Evolutionary conservation across 2,113 vertebrate genomes (phyloP).

Genomic region (Heteronetta atricapilla): DNA sequence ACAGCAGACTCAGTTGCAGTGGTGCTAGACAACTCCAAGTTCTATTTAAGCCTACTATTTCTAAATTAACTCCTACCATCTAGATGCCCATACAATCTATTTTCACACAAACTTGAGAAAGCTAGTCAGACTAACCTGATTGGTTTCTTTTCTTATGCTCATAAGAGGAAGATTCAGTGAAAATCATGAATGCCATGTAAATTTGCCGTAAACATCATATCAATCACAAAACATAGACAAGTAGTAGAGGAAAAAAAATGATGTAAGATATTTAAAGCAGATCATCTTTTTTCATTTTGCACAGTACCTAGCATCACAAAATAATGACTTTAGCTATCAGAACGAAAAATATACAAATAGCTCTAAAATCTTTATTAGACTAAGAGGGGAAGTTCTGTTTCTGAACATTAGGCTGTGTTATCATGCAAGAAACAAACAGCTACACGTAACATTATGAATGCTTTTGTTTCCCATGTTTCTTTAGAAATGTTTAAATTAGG

Average conservation of each 20-base stretch:
- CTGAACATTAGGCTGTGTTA: not conserved
- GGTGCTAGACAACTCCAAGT: not conserved
- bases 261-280: not conserved
- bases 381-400: not conserved
- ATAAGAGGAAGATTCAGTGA: not conserved
- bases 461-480: not conserved
- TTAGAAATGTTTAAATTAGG: not conserved
- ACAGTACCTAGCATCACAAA: not conserved
- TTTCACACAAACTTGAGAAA: not conserved
- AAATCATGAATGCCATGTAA: not conserved
- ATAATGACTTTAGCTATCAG: not conserved
- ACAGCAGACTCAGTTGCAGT: rapidly evolving
- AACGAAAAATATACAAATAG: not conserved
- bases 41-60: not conserved
- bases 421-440: not conserved
- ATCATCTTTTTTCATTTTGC: not conserved
- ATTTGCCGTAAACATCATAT: not conserved
- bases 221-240: not conserved
- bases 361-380: not conserved
- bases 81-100: not conserved
- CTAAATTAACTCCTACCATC: not conserved
- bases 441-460: not conserved
- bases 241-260: not conserved
- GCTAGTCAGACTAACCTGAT: not conserved
- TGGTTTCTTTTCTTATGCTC: not conserved